Evolutionary conservation across 2,113 vertebrate species (phyloP), one percentile per base, ranked within the genome.

Genomic region (Macaca mulatta): DNA sequence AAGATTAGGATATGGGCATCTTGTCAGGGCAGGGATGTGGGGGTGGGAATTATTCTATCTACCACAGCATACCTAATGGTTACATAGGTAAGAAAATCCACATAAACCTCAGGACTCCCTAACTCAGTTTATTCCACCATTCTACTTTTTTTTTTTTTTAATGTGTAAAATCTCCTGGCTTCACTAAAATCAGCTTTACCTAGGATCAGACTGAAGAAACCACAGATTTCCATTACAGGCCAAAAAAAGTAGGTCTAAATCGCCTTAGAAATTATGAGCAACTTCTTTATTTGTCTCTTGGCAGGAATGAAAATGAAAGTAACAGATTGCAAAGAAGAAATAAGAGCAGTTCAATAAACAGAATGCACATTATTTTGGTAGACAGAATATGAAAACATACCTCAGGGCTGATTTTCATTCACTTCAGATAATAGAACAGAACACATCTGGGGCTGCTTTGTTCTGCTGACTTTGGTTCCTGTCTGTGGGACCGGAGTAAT

Each of bases 281-380:
- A 67, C 18, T 64, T 91, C 83, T 89, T 38, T 25, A 90, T 80
- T 90, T 74, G 17, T 77, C n/a, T 84, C 10, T 84, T 97, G 64
- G 48, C 52, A 75, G 18, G 6, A 38, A 75, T 75, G 27, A 55
- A 95, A 97, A 89, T 69, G 25, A 95, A 95, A 92, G 23, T 43
- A 90, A 92, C 13, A 79, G 40, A 67, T 23, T 81, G 52, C 14
- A 92, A 92, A 55, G 69, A 84, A 79, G 35, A 82, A 86, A 75
- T 22, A 43, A 84, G 30, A 77, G 16, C 18, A 52, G 22, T 89
- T 70, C 18, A 61, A 57, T 75, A 27, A 80, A 80, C 10, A 64
- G 70, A 93, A 88, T 80, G 35, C 4, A 59, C 13, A 64, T 48
- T 70, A 87, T 67, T 95, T 72, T 84, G 25, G 23, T 38, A 55